These are phyloP conservation scores for Perodicticus potto DNA, from an alignment of 2,797 vertebrate species.

Conservation along the genomic window DNA sequence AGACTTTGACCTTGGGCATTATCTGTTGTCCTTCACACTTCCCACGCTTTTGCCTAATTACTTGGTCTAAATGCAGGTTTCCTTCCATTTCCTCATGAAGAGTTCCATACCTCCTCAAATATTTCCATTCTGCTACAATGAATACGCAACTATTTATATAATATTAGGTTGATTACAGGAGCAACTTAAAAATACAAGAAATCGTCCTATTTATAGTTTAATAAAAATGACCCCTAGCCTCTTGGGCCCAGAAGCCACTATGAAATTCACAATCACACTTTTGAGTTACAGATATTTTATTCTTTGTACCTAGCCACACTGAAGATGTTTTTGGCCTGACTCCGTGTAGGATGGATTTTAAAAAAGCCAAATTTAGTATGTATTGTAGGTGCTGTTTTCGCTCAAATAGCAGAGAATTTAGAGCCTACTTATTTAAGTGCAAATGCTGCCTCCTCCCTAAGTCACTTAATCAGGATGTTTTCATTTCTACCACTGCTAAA, in stretches of 20 bases:
- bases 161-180: background rate
- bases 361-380: constrained; percentile 54
- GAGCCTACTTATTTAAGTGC: constrained; percentile 72
- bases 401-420: constrained; percentile 61
- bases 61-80: background rate
- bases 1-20: background rate
- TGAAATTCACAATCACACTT: constrained; percentile 33
- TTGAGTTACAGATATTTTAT: constrained; percentile 43
- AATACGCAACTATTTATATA: constrained; percentile 1
- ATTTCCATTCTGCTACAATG: background rate
- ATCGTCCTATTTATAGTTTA: constrained; percentile 55
- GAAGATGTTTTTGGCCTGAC: background rate
- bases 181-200: constrained; percentile 58
- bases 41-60: background rate
- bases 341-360: constrained; percentile 6
- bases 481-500: constrained; percentile 77
- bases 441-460: constrained; percentile 71
- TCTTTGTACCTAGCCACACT: background rate
- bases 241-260: constrained; percentile 4
- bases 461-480: constrained; percentile 78
- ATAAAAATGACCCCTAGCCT: constrained; percentile 52
- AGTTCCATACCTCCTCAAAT: background rate
- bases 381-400: constrained; percentile 59
- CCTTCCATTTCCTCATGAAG: background rate
- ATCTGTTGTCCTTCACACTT: background rate